These are phyloP conservation scores for Cochlearius cochlearius DNA, from an alignment of 2,113 vertebrate genomes.

Conservation along the genomic window DNA sequence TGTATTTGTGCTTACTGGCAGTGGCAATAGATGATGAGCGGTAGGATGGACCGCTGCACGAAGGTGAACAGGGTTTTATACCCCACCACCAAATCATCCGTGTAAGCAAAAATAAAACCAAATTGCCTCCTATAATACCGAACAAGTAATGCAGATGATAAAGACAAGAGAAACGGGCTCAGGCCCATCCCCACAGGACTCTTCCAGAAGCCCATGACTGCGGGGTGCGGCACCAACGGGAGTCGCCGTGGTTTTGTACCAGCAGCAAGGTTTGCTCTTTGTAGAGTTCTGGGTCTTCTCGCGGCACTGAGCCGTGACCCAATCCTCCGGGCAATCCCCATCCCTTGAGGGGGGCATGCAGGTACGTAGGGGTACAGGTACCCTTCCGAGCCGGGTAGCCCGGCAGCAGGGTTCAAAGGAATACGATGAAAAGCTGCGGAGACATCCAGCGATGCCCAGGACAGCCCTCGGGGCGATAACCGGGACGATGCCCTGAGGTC, in stretches of 20 bases:
- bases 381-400: neutral
- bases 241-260: neutral
- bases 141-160: neutral
- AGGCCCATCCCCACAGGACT: fast-evolving
- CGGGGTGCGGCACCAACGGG: fast-evolving
- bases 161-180: neutral
- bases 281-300: neutral
- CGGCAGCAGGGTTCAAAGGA: neutral
- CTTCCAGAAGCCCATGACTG: neutral
- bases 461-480: neutral
- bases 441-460: neutral
- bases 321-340: neutral
- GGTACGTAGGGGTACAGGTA: no score
- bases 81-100: neutral
- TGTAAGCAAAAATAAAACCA: neutral
- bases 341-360: no score
- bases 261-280: neutral
- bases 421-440: neutral
- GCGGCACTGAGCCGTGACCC: neutral
- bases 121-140: neutral
- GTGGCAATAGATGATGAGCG: neutral
- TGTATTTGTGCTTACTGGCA: neutral
- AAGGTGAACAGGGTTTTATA: neutral
- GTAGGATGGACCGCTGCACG: fast-evolving
- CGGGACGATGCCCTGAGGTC: neutral